Base-by-base conservation (phyloP, 2,113 vertebrate genomes). In the Candoia aspera region DNA sequence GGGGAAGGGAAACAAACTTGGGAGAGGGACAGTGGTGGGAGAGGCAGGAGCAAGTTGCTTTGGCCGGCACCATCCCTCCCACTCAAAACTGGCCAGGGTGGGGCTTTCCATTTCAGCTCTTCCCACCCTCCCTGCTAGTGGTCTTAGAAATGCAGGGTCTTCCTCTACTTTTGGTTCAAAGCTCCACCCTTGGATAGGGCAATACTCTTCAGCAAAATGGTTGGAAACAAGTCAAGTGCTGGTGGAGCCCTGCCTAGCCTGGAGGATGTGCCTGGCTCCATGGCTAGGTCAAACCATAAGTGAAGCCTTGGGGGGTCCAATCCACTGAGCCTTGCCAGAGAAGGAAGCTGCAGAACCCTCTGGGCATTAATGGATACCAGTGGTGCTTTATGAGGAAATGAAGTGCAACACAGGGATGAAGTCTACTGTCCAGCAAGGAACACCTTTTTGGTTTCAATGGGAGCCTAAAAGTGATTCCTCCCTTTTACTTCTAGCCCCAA, bases 11-110 rank as follows among this genome's bases (percentile, higher is more conserved):
- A 97, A 97, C 96, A 93, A 96, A 96, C 95, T 12, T 42, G 90
- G 21, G 57, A 94, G 96, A 97, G 96, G 97, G 97, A 97, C 97
- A 60, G 96, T 94, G 97, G 97, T 97, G 97, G 84, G 97, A 97
- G 95, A 97, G 96, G 97, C 97, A 94, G 94, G 96, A 97, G 96
- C 97, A 96, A 96, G 96, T 97, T 96, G 96, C 95, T 93, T 96
- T 95, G 90, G 94, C 96, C 95, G 94, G 96, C 84, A 4, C n/a
- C 86, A 15, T 55, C n/a, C 55, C 86, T 10, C 2, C 53, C 86
- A 12, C 54, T 26, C 1, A 94, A 96, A 96, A 96, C 97, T 93
- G 95, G 93, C 96, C 96, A 93, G 92, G 93, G 23, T 83, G 93
- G 89, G 90, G 88, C 68, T 89, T 93, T 6, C 92, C 91, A 26